Evolutionary conservation across 2,113 vertebrate species (phyloP).

Genomic region (Varanus salvator): DNA sequence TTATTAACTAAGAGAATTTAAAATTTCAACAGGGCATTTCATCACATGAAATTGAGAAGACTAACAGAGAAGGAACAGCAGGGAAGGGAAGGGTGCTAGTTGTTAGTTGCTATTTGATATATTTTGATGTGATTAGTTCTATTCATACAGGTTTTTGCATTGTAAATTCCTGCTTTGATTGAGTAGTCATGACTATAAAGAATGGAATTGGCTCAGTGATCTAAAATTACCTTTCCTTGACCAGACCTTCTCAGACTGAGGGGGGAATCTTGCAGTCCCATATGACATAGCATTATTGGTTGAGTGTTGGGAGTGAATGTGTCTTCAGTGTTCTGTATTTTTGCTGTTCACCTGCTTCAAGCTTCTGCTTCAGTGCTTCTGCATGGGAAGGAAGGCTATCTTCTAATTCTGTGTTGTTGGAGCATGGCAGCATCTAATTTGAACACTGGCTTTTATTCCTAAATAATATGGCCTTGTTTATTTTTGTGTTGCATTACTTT

Average conservation of each 20-base stretch:
- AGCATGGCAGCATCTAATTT: conserved; percentile 38
- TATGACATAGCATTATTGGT: background rate
- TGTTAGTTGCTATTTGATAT: background rate
- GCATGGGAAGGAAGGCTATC: background rate
- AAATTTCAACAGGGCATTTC: conserved; percentile 22
- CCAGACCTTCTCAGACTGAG: background rate
- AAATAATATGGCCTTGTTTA: conserved; percentile 18
- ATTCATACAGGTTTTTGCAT: background rate
- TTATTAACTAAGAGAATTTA: conserved; percentile 1
- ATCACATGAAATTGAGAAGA: conserved; percentile 2
- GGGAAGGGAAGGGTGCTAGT: background rate
- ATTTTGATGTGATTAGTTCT: background rate
- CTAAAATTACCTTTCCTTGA: background rate
- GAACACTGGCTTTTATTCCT: conserved; percentile 12
- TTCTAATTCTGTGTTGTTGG: conserved; percentile 23
- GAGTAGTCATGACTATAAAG: background rate
- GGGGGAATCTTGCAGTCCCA: conserved; percentile 11
- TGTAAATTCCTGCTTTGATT: background rate
- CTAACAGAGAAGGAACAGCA: conserved; percentile 8
- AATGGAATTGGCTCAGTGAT: background rate
- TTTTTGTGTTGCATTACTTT: background rate
- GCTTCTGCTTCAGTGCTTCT: conserved; percentile 21
- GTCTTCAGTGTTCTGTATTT: background rate
- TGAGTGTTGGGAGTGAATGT: conserved; percentile 15
- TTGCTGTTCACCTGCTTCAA: conserved; percentile 18